Evolutionary conservation across 2,113 vertebrate genomes (phyloP).

Genomic region (Eclectus roratus): DNA sequence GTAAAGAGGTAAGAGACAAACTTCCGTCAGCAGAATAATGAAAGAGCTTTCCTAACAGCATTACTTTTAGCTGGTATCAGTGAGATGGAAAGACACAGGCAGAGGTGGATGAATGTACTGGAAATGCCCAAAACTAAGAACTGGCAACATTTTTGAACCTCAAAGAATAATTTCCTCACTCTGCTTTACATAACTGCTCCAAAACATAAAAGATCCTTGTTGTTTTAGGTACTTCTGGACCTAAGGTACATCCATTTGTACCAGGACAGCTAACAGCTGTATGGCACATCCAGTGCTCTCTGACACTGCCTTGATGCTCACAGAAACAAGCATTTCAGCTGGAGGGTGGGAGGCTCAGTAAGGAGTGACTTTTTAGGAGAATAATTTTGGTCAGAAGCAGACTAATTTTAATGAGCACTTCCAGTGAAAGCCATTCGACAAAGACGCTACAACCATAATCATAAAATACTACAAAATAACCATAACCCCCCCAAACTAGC

Average conservation of each 20-base stretch:
- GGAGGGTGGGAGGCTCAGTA: not conserved
- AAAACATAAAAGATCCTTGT: not conserved
- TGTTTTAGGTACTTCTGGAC: not conserved
- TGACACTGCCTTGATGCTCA: not conserved
- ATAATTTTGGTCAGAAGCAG: not conserved
- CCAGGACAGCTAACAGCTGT: not conserved
- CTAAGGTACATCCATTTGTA: not conserved
- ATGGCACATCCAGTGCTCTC: not conserved
- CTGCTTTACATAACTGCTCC: not conserved
- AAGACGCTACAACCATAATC: not conserved
- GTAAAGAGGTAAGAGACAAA: conserved; percentile 64
- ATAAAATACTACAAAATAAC: not conserved
- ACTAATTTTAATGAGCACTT: not conserved
- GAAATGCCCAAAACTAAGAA: not conserved
- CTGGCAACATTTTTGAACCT: not conserved
- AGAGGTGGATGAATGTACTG: not conserved
- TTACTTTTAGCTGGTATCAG: not conserved
- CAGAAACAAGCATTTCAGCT: not conserved
- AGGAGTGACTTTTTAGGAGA: not conserved
- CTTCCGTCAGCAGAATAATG: not conserved
- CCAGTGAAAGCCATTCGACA: not conserved
- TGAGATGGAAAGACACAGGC: not conserved
- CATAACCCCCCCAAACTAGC: not conserved
- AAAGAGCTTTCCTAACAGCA: not conserved
- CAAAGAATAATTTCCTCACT: not conserved